Conservation (phyloP, 2,888 invertebrate genomes). For the Stictocephala bisonia region DNA sequence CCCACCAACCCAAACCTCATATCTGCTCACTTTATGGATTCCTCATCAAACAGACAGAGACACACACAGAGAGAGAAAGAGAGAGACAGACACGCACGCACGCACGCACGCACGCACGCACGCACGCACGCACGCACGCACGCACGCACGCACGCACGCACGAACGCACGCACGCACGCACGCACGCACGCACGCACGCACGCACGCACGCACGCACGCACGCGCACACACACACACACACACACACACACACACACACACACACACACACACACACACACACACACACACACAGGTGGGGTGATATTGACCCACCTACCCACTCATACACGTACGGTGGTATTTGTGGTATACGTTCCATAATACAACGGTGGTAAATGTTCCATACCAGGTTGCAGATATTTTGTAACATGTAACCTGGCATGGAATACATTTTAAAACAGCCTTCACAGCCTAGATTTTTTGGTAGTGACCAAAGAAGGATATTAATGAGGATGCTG, state of each 20-base stretch:
- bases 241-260: slow-evolving; percentile 25
- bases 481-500: no score
- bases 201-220: slow-evolving; percentile 24
- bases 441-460: no score
- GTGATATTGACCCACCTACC: no score
- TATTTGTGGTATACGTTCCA: no score
- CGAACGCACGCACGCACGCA: slow-evolving; percentile 4
- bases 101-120: slow-evolving; percentile 26
- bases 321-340: no score
- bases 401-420: no score
- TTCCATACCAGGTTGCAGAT: no score
- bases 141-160: slow-evolving; percentile 27
- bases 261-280: slow-evolving; percentile 71
- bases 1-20: no score
- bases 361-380: no score
- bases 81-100: slow-evolving; percentile 3
- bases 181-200: slow-evolving; percentile 11
- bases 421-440: no score
- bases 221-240: slow-evolving; percentile 30
- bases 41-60: background rate
- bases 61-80: background rate
- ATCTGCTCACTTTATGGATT: no score
- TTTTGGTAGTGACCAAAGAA: no score
- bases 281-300: slow-evolving; percentile 67
- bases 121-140: slow-evolving; percentile 28